Evolutionary conservation across 2,888 invertebrate species (phyloP).

Genomic region (Eumacrocentrus americanus): DNA sequence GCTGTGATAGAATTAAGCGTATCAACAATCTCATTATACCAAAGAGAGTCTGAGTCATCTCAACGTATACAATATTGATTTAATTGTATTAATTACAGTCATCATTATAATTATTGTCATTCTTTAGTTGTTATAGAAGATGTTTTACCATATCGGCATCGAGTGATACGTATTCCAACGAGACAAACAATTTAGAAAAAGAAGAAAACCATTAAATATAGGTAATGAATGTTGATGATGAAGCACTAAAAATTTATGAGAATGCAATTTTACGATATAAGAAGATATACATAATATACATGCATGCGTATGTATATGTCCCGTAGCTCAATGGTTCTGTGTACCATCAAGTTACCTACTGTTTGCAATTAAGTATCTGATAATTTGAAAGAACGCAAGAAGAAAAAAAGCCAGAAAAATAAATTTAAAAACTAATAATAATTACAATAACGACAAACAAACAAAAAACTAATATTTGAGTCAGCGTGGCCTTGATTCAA

Average conservation of each 20-base stretch:
- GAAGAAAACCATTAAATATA: not conserved
- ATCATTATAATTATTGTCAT: not conserved
- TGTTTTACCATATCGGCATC: not conserved
- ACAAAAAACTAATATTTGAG: constrained; percentile 42
- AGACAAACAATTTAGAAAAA: not conserved
- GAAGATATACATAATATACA: constrained; percentile 1
- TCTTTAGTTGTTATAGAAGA: too few species aligned
- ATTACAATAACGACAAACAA: constrained; percentile 23
- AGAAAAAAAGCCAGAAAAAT: too few species aligned
- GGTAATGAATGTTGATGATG: not conserved
- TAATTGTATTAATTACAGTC: not conserved
- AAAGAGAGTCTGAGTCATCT: too few species aligned
- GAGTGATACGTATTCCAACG: not conserved
- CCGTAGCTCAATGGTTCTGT: not conserved
- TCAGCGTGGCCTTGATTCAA: constrained; percentile 55
- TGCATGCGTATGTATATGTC: not conserved
- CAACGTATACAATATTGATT: too few species aligned
- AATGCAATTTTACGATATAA: constrained; percentile 1
- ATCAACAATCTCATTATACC: constrained; percentile 52
- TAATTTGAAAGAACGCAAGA: too few species aligned
- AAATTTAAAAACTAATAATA: too few species aligned
- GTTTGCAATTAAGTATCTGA: constrained; percentile 11
- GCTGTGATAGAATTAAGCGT: constrained; percentile 58
- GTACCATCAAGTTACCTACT: not conserved
- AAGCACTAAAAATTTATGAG: not conserved